Conservation (phyloP, 2,797 vertebrate species). For the Aulostomus chinensis region DNA sequence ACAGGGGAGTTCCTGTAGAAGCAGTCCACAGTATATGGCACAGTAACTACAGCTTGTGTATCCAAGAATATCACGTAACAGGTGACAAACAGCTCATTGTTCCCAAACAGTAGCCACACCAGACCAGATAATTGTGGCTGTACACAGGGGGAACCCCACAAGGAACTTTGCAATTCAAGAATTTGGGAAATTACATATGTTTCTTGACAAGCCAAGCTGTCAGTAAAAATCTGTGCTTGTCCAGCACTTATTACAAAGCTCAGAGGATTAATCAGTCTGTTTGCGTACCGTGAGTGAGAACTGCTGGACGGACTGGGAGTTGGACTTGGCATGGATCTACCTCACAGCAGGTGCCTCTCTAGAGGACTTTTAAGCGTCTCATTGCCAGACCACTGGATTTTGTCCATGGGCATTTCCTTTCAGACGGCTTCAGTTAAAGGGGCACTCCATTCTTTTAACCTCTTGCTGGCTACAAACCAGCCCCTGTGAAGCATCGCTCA, state of each 20-base stretch:
- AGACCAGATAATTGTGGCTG: constrained; percentile 15
- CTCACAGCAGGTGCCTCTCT: constrained; percentile 15
- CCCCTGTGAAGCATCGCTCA: constrained; percentile 59
- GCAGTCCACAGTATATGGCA: no score
- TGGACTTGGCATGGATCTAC: constrained; percentile 2
- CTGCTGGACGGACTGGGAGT: constrained; percentile 6
- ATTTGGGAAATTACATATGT: constrained; percentile 33
- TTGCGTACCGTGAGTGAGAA: constrained; percentile 46
- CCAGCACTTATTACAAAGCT: constrained; percentile 63
- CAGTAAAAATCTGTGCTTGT: constrained; percentile 24
- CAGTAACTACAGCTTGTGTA: not conserved
- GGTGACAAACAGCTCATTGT: constrained; percentile 4
- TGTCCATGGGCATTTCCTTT: constrained; percentile 49
- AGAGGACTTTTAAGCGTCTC: constrained; percentile 26
- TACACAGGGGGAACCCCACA: constrained; percentile 13
- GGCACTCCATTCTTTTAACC: constrained; percentile 31
- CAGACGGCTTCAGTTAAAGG: constrained; percentile 52
- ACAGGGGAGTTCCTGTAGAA: not conserved
- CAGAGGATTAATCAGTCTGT: constrained; percentile 69
- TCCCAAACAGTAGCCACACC: constrained; percentile 50
- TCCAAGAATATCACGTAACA: constrained; percentile 14
- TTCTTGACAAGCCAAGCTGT: constrained; percentile 33
- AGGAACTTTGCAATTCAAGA: constrained; percentile 35
- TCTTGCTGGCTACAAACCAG: constrained; percentile 31
- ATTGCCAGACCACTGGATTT: constrained; percentile 46